Conservation (phyloP, 2,797 vertebrate genomes). For the Monodelphis domestica region DNA sequence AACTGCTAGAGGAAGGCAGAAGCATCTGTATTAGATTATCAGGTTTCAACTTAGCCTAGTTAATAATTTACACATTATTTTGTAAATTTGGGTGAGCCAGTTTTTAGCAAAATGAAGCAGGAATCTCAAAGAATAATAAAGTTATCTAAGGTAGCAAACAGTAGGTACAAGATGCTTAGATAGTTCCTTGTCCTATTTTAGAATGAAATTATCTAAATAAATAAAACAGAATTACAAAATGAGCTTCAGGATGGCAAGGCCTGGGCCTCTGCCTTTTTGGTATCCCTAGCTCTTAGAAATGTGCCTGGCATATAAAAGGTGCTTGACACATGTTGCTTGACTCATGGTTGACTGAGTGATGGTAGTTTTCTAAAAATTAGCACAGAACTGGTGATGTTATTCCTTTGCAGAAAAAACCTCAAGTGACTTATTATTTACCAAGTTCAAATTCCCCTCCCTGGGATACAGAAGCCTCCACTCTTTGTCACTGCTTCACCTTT, state of each 20-base stretch:
- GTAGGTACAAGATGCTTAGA: neutral
- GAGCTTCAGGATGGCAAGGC: neutral
- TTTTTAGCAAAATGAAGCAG: neutral
- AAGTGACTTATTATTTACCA: neutral
- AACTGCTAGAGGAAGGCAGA: neutral
- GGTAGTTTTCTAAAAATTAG: neutral
- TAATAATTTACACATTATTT: neutral
- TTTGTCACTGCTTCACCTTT: neutral
- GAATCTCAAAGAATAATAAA: neutral
- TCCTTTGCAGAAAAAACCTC: neutral
- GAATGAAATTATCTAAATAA: fast-evolving
- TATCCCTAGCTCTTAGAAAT: neutral
- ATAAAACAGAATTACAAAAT: fast-evolving
- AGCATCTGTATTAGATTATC: neutral
- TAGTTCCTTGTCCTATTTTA: neutral
- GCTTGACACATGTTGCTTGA: neutral
- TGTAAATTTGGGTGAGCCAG: fast-evolving
- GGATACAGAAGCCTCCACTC: neutral
- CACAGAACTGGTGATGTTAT: neutral
- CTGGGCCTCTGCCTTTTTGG: neutral
- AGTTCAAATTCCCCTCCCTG: no score
- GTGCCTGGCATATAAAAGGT: neutral
- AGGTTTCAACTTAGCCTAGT: neutral
- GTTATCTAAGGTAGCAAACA: neutral
- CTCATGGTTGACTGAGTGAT: neutral